Evolutionary conservation across 2,888 invertebrate genomes (phyloP).

Genomic region (Choreutis nemorana): DNA sequence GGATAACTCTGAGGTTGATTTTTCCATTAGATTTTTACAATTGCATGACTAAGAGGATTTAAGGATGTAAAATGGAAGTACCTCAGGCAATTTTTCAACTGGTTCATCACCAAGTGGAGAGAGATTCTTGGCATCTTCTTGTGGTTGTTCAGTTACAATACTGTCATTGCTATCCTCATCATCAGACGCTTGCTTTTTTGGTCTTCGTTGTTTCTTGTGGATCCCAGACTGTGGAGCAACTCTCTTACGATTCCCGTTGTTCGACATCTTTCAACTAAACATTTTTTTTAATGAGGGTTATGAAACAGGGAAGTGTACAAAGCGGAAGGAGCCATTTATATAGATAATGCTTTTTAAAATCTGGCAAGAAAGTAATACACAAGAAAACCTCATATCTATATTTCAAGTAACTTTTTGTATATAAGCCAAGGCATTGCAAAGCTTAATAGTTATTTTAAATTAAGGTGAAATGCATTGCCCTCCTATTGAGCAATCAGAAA

Average conservation of each 20-base stretch:
- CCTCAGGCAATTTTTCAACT: constrained; percentile 70
- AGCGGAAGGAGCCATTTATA: no score
- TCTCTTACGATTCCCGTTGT: constrained; percentile 21
- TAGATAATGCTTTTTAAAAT: no score
- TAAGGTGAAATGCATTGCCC: no score
- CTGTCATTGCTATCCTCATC: constrained; percentile 42
- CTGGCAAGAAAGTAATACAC: no score
- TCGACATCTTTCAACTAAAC: constrained; percentile 19
- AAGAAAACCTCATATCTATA: no score
- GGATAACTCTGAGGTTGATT: background rate
- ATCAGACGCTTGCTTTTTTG: constrained; percentile 28
- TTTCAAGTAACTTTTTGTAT: no score
- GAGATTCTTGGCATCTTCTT: constrained; percentile 33
- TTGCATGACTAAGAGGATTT: background rate
- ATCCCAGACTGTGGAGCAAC: constrained; percentile 15
- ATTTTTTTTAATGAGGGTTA: no score
- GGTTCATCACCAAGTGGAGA: constrained; percentile 68
- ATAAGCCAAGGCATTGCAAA: no score
- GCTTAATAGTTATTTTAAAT: no score
- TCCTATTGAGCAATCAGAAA: no score
- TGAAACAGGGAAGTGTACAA: no score
- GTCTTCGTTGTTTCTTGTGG: constrained; percentile 22
- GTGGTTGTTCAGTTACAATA: constrained; percentile 20
- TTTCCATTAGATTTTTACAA: background rate
- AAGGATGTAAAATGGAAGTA: constrained; percentile 12